Base-by-base conservation (phyloP, 1,140 invertebrate species). In the Globodera ellingtonae region DNA sequence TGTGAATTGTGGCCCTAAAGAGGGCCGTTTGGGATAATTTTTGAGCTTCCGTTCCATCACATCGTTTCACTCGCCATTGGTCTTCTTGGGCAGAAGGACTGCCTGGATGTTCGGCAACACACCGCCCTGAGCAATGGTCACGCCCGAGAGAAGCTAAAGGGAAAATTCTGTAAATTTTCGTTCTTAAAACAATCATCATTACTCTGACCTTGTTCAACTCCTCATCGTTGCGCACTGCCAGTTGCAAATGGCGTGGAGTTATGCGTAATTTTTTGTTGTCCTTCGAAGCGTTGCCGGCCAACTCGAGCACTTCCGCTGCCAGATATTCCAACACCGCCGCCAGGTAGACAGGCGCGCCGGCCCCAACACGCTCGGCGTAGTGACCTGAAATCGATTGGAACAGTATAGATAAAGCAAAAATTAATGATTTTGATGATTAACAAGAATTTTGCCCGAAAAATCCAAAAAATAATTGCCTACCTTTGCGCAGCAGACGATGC, bases 61-160 rank as follows among this genome's bases (percentile, higher is more conserved):
- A 52, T 44, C 35, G 35, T 21, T 8, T 24, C 48, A 70, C 35
- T 77, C 69, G 75, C 65, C 78, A 47, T 35, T 21, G 24, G 70
- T 80, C 79, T 80, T 80, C 79, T 80, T 80, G 10, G 93, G 92
- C 35, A 92, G 86, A 65, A 94, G 90, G 35, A 93, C 92, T 1
- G 93, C 92, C 81, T 94, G 93, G 72, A 95, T 94, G 83, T 93
- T 92, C 4, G 94, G 94, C 62, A 95, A 84, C 2, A 95, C 94
- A 82, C 94, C 94, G 81, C 94, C 94, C 88, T 94, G 92, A 13
- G 94, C 93, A 83, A 95, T 94, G 5, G 94, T 94, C 0, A 94
- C 94, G 72, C 94, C 93, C 67, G 92, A 91, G 18, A 95, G 89
- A 72, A 95, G 91, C 79, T 80, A 65, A 35, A 77, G 65, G 4